Percentiles rank a stretch among this genome's conserved stretches.
Conservation (phyloP, 2,888 invertebrate species). For the Dyspetes luteomarginatus region DNA sequence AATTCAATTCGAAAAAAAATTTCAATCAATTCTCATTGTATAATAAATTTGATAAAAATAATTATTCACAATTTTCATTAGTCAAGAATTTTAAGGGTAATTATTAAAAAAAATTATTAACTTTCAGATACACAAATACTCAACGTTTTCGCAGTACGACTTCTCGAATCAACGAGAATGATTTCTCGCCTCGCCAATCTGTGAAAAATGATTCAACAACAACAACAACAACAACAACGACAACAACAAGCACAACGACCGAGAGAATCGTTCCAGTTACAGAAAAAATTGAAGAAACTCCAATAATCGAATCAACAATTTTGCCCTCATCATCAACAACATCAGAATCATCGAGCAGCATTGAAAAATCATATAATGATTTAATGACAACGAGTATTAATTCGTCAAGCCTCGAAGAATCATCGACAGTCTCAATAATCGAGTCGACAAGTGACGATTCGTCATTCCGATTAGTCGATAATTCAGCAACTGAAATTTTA, state of each 20-base stretch:
- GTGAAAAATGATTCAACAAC: slow-evolving; percentile 35
- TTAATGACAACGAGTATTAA: slow-evolving; percentile 2
- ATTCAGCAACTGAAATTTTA: slow-evolving; percentile 78
- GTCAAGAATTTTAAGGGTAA: no score
- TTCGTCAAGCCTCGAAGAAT: slow-evolving; percentile 31
- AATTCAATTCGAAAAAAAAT: no score
- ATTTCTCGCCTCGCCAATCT: not conserved
- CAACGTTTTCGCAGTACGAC: slow-evolving; percentile 82
- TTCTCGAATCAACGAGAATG: slow-evolving; percentile 43
- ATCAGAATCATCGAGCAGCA: slow-evolving; percentile 46
- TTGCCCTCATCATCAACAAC: slow-evolving; percentile 46
- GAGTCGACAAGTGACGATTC: slow-evolving; percentile 62
- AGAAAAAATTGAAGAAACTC: slow-evolving; percentile 59
- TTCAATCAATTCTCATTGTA: no score
- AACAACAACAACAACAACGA: slow-evolving; percentile 50
- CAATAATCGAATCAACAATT: slow-evolving; percentile 46
- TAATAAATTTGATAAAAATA: no score
- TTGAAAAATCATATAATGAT: slow-evolving; percentile 35
- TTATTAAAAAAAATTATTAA: no score
- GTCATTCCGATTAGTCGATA: slow-evolving; percentile 74
- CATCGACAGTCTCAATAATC: slow-evolving; percentile 36
- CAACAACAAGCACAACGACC: slow-evolving; percentile 30
- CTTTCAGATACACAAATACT: slow-evolving; percentile 82
- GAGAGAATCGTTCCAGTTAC: slow-evolving; percentile 41
- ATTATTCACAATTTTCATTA: not conserved